Conservation (phyloP, 2,888 invertebrate genomes). For the Athalia rosae region DNA sequence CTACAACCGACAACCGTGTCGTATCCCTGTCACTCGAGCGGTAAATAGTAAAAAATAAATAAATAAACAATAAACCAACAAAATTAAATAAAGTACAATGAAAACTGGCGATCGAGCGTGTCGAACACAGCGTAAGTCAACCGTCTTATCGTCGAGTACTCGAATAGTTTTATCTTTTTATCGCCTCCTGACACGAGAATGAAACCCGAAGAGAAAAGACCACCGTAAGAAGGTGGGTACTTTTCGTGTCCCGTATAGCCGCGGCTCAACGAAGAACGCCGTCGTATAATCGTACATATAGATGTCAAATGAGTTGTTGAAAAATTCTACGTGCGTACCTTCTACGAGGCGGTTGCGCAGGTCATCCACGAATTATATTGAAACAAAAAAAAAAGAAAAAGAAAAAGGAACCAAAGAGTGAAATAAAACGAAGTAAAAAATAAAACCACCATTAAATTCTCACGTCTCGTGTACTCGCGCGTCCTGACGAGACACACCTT, state of each 20-base stretch:
- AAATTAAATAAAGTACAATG: neutral
- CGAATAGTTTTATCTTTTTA: slow-evolving; percentile 40
- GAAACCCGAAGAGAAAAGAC: slow-evolving; percentile 21
- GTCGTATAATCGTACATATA: neutral
- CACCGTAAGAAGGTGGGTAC: neutral
- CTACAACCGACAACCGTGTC: neutral
- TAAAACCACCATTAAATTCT: slow-evolving; percentile 14
- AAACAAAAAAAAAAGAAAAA: too few species aligned
- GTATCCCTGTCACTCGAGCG: neutral
- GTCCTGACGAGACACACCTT: too few species aligned
- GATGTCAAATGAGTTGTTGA: neutral
- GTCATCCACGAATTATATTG: too few species aligned
- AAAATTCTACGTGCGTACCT: too few species aligned
- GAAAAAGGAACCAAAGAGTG: too few species aligned
- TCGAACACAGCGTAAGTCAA: slow-evolving; percentile 40
- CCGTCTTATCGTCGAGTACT: slow-evolving; percentile 33
- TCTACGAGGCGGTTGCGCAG: too few species aligned
- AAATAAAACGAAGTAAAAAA: too few species aligned
- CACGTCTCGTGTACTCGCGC: slow-evolving; percentile 7
- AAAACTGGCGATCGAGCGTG: slow-evolving; percentile 22
- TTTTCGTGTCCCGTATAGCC: slow-evolving; percentile 1
- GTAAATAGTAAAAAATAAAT: neutral
- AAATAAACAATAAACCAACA: neutral
- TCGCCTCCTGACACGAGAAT: slow-evolving; percentile 27
- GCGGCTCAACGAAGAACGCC: slow-evolving; percentile 2